Base-by-base conservation (phyloP, 2,888 invertebrate genomes). In the Ophion ellenae region DNA sequence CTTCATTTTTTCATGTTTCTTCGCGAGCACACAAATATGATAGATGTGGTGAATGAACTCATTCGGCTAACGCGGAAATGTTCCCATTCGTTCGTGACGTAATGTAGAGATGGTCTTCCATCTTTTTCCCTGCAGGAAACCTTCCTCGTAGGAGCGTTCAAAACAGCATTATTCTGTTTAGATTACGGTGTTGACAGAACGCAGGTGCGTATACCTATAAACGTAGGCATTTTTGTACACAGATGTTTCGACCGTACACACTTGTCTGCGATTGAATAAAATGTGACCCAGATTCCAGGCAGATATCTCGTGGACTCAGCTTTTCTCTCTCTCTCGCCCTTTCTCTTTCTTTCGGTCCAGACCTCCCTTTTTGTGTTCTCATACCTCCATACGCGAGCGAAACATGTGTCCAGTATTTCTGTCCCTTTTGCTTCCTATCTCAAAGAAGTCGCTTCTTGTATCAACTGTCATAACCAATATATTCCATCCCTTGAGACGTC, bases 251-350 rank as follows among this genome's bases (percentile, higher is more conserved):
- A 20, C 10, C 24, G 20, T 61, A 74, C 59, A 81, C 59, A 40
- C 2, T 28, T 81, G 67, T 64, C 6, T n/a, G 32, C 20, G 17
- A 53, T 9, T 32, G 28, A 32, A 76, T 80, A 61, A 77, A 78
- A 71, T 64, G 71, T 73, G 66, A 73, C 83, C 77, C 24, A 78
- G 73, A 74, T 83, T 83, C 53, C 74, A 47, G 36, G 74, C 45
- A 66, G 83, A 78, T 78, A 83, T 83, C 63, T 66, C 14, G 10
- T 36, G 36, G 32, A 32, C 40, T 67, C n/a, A 32, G 4, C 32
- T 32, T 1, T 57, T 36, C 20, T 73, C 47, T 81, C 45, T 45
- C 20, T 57, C 11, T n/a, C 28, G n/a, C 32, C 32, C 45, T 75
- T 61, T 36, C 9, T 75, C 14, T 74, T 61, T 24, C 32, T 66